Conservation (phyloP, 2,113 vertebrate species). For the Nyctereutes procyonoides region DNA sequence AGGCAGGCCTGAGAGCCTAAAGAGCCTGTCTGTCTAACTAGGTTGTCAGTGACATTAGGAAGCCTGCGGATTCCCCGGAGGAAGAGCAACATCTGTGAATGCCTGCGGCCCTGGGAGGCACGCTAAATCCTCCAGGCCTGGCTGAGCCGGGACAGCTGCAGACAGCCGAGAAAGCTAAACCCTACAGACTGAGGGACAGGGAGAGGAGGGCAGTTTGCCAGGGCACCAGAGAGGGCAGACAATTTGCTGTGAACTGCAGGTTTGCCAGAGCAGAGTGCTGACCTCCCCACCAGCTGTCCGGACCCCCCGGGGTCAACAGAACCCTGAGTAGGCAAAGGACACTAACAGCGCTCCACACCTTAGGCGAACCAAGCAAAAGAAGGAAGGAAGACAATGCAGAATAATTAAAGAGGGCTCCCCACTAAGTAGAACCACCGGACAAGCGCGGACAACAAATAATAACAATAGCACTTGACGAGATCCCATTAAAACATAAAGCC, state of each 20-base stretch:
- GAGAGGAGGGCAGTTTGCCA: not conserved
- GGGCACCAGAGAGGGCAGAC: not conserved
- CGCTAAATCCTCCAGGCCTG: not conserved
- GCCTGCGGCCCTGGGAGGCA: not conserved
- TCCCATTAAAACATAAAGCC: not conserved
- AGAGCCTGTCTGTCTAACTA: not conserved
- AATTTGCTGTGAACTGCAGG: not conserved
- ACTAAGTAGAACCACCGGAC: not conserved
- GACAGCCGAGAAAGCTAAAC: not conserved
- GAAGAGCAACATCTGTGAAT: not conserved
- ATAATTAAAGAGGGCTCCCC: not conserved
- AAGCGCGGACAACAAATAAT: not conserved
- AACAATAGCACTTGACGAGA: not conserved
- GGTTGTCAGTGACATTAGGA: not conserved
- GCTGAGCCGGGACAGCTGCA: not conserved
- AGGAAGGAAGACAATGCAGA: not conserved
- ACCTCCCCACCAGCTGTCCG: not conserved
- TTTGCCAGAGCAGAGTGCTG: not conserved
- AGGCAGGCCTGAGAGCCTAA: not conserved
- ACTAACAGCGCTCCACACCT: not conserved
- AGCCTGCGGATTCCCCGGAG: not conserved
- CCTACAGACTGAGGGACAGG: not conserved
- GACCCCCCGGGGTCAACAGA: not conserved
- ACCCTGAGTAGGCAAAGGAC: not conserved
- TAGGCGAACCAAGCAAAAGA: not conserved